A percentile compares a stretch with the other conserved stretches of the same genome.
phyloP scores from a whole-genome alignment of 1,140 invertebrate species.

The Batillaria attramentaria region DNA sequence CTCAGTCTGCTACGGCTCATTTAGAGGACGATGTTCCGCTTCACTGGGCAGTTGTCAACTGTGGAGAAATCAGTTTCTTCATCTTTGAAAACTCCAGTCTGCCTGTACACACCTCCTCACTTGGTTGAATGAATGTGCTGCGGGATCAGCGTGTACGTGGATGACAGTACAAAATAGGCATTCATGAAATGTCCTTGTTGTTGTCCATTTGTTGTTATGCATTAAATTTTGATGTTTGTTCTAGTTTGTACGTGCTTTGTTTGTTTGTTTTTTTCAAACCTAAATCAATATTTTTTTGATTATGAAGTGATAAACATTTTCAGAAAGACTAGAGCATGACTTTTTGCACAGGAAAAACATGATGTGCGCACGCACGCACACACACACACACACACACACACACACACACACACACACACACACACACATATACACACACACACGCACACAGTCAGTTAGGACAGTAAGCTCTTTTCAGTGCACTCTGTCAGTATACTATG shows the following conservation, averaged over 20 bases:
- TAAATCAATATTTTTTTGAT: too few relatives aligned
- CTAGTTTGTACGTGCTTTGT: too few relatives aligned
- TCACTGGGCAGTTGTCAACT: constrained; percentile 64
- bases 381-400: constrained; percentile 6
- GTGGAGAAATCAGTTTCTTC: constrained; percentile 65
- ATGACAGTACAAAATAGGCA: too few relatives aligned
- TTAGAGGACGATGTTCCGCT: constrained; percentile 54
- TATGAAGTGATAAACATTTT: too few relatives aligned
- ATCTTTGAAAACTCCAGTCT: constrained; percentile 50
- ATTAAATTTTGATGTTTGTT: not conserved
- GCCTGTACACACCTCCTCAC: constrained; percentile 35
- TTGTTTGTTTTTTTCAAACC: too few relatives aligned
- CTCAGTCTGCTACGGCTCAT: constrained; percentile 30
- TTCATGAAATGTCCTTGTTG: too few relatives aligned
- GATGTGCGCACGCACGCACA: constrained; percentile 5
- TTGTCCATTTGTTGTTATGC: not conserved
- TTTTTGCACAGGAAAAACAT: too few relatives aligned
- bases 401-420: not conserved
- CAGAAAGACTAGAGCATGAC: too few relatives aligned
- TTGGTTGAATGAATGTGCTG: too few relatives aligned
- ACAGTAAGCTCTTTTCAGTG: not conserved
- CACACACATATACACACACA: constrained; percentile 10
- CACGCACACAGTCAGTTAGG: not conserved
- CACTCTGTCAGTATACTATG: too few relatives aligned
- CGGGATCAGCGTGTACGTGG: too few relatives aligned